A percentile compares a stretch with the other conserved stretches of the same genome.
Conservation (phyloP, 2,113 vertebrate genomes). For the Ciconia maguari region DNA sequence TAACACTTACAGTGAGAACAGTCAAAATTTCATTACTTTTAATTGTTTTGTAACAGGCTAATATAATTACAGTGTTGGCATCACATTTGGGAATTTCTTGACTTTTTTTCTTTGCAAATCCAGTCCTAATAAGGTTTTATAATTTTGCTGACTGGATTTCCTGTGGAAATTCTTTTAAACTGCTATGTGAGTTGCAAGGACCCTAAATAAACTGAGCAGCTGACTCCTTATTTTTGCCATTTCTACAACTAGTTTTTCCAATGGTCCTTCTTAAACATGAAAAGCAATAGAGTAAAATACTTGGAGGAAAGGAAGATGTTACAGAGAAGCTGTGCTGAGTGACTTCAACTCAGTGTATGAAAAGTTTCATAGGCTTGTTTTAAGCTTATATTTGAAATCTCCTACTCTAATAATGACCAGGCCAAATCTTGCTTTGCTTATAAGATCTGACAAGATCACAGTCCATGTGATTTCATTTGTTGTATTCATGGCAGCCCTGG, state of each 20-base stretch:
- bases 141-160: not conserved
- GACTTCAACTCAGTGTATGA: not conserved
- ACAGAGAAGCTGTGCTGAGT: not conserved
- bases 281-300: not conserved
- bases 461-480: slow-evolving; percentile 37
- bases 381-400: not conserved
- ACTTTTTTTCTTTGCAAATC: not conserved
- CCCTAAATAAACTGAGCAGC: not conserved
- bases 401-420: not conserved
- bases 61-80: not conserved
- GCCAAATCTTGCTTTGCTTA: slow-evolving; percentile 4
- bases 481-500: slow-evolving; percentile 47
- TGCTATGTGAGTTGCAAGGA: not conserved
- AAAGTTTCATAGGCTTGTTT: not conserved
- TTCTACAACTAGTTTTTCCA: not conserved
- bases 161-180: not conserved
- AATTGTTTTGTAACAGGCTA: not conserved
- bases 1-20: not conserved
- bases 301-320: not conserved
- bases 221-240: not conserved
- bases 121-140: not conserved
- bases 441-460: slow-evolving; percentile 43
- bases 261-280: not conserved
- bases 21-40: not conserved
- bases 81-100: not conserved